Evolutionary conservation across 2,888 invertebrate genomes (phyloP).

Genomic region (Allygus modestus): DNA sequence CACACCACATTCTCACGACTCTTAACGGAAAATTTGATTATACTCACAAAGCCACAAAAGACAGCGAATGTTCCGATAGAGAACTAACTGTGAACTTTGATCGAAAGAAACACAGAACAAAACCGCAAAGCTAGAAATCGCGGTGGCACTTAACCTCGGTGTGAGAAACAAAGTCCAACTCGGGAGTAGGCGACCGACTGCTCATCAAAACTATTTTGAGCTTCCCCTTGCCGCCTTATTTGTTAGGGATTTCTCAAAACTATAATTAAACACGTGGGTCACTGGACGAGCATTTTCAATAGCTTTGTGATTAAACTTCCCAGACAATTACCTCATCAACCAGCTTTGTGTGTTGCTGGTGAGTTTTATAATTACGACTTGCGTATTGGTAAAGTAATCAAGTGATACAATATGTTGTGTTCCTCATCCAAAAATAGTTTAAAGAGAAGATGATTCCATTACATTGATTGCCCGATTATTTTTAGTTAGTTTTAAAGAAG

Average conservation of each 20-base stretch:
- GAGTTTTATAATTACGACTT: too few relatives aligned
- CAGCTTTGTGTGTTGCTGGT: background rate
- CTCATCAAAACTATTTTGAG: conserved; percentile 56
- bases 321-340: background rate
- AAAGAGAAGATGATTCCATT: too few relatives aligned
- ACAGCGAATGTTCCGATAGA: background rate
- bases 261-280: conserved; percentile 51
- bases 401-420: too few relatives aligned
- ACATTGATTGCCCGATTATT: too few relatives aligned
- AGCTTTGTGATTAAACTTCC: background rate
- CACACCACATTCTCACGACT: too few relatives aligned
- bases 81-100: too few relatives aligned
- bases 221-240: conserved; percentile 33
- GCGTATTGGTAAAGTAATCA: too few relatives aligned
- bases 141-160: conserved; percentile 18
- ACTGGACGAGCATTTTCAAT: conserved; percentile 32
- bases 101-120: background rate
- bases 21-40: too few relatives aligned
- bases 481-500: too few relatives aligned
- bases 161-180: conserved; percentile 51
- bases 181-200: conserved; percentile 29
- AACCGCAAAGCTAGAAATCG: conserved; percentile 32
- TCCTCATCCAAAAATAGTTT: too few relatives aligned
- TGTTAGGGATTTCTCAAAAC: conserved; percentile 55
- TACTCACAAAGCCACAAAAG: background rate